Evolutionary conservation across 1,140 invertebrate species (phyloP).

Genomic region (Drosophila rhopaloa): DNA sequence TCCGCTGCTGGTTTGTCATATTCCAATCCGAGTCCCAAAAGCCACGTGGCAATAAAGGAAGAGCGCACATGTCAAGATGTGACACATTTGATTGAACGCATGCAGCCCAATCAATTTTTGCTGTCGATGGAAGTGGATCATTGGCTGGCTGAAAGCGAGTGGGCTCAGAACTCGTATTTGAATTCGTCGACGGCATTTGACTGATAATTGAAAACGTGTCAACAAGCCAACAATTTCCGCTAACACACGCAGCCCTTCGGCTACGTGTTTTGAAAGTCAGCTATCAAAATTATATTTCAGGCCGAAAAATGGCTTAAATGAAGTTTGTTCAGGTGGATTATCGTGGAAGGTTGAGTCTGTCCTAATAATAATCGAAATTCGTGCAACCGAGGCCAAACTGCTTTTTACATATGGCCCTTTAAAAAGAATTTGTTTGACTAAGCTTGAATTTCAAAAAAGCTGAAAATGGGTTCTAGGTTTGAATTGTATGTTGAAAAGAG

Average conservation of each 20-base stretch:
- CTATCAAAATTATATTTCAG: conserved; percentile 38
- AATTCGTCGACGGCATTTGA: conserved; percentile 55
- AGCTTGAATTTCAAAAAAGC: too few species aligned
- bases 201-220: conserved; percentile 81
- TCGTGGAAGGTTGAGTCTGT: background rate
- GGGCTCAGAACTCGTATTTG: conserved; percentile 22
- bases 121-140: conserved; percentile 12
- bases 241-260: conserved; percentile 21
- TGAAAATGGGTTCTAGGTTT: too few species aligned
- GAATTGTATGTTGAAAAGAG: too few species aligned
- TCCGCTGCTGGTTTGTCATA: conserved; percentile 36
- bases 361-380: conserved; percentile 15
- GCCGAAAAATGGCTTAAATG: conserved; percentile 21
- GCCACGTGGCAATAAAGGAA: conserved; percentile 50
- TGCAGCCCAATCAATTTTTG: conserved; percentile 63
- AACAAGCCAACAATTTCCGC: conserved; percentile 62
- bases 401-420: too few species aligned
- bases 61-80: conserved; percentile 59
- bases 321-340: conserved; percentile 9
- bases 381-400: background rate
- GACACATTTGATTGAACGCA: conserved; percentile 76
- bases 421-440: too few species aligned
- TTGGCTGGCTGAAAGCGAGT: conserved; percentile 10
- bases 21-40: conserved; percentile 21
- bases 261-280: conserved; percentile 37